Evolutionary conservation across 2,797 vertebrate genomes (phyloP), one percentile per base, ranked within the genome.

Genomic region (Urosaurus nigricauda): DNA sequence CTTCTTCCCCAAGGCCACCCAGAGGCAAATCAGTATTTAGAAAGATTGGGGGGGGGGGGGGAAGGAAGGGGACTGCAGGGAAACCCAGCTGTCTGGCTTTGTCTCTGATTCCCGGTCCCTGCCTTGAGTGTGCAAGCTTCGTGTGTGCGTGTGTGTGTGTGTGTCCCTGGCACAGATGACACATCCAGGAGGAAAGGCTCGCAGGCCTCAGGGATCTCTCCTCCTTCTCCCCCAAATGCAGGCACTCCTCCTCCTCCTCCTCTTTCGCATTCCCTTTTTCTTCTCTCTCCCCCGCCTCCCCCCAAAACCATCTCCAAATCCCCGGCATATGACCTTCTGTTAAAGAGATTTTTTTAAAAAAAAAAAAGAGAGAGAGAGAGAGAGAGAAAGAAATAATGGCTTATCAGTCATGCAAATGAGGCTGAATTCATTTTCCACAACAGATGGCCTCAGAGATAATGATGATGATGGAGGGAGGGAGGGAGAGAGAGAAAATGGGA

Each of bases 341-440:
- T 98, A 98, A 98, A 99, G 98, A 99, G 99, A 99, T 99, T n/a
- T n/a, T n/a, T n/a, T n/a, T 2, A 43, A 43, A 43, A 43, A 43
- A 43, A 99, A 99, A 99, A 97, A 98, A 99, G 97, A n/a, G n/a
- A n/a, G n/a, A n/a, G n/a, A n/a, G n/a, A n/a, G n/a, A n/a, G n/a
- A n/a, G n/a, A n/a, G n/a, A n/a, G n/a, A n/a, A n/a, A n/a, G n/a
- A n/a, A n/a, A n/a, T n/a, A 99, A 98, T 98, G 98, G 98, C 99
- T 99, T 99, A 99, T 99, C 98, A 99, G 98, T 99, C 98, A 99
- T 99, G 99, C 98, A 99, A 99, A 99, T 99, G 98, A 99, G 98
- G 97, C 98, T 99, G 99, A 99, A 99, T 99, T 99, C 99, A 99
- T 99, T 99, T 99, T 99, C 98, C 98, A 99, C 98, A 99, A 99